A percentile compares a stretch with the other conserved stretches of the same genome.
These are phyloP conservation scores for Lasioglossum villosulum DNA, from an alignment of 2,888 invertebrate species.

Conservation along the genomic window DNA sequence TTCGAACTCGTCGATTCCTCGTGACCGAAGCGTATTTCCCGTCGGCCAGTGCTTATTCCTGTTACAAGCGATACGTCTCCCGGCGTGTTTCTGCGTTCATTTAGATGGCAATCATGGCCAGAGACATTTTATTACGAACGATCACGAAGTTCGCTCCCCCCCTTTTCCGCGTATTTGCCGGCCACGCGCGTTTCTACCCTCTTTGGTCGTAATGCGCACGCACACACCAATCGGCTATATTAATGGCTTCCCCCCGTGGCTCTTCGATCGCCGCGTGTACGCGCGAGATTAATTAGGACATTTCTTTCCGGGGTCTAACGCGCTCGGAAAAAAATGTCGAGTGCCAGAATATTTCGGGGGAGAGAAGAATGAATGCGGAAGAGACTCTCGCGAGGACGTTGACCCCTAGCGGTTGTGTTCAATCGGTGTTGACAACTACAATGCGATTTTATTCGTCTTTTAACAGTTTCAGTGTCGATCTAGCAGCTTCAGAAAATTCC, in stretches of 20 bases:
- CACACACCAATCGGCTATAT: constrained; percentile 35
- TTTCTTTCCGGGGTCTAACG: not conserved
- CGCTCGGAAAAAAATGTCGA: not conserved
- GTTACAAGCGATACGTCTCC: constrained; percentile 52
- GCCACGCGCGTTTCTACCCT: constrained; percentile 37
- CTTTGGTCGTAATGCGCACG: constrained; percentile 11
- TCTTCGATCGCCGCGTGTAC: not conserved
- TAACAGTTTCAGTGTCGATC: not conserved
- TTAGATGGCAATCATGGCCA: constrained; percentile 75
- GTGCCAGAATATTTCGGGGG: not conserved
- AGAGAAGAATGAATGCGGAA: not conserved
- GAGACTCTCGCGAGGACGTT: not conserved
- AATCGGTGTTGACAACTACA: not conserved
- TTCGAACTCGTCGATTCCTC: constrained; percentile 48
- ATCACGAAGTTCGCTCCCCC: constrained; percentile 75
- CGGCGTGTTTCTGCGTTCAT: constrained; percentile 75
- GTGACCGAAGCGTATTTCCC: constrained; percentile 52
- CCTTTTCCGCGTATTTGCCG: constrained; percentile 38
- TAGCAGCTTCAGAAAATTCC: too few species aligned
- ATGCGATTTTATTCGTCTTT: not conserved
- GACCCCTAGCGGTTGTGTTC: not conserved
- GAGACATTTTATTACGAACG: constrained; percentile 80
- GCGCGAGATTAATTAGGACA: not conserved
- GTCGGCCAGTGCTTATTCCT: constrained; percentile 43
- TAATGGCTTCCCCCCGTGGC: constrained; percentile 18